phyloP scores from a whole-genome alignment of 2,888 invertebrate species.

The Synergus gifuensis region DNA sequence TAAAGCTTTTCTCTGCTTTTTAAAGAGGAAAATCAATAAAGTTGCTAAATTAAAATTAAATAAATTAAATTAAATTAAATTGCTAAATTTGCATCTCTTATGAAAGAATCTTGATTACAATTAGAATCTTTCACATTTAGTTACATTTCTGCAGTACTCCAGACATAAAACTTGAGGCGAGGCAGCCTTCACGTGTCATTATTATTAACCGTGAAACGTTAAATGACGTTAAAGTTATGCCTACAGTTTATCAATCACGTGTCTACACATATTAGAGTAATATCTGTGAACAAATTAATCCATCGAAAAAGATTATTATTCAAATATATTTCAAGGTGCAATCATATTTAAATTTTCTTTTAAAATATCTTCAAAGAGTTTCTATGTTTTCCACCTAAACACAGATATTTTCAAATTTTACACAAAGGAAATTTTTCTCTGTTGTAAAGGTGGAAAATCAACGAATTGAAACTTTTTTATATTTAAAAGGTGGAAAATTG shows the following conservation, averaged over 20 bases:
- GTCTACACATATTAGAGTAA: slow-evolving; percentile 21
- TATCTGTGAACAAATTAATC: slow-evolving; percentile 6
- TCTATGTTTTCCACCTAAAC: too few species aligned
- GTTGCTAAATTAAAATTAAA: too few species aligned
- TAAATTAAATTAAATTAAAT: background rate
- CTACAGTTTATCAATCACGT: slow-evolving; percentile 14
- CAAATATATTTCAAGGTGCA: background rate
- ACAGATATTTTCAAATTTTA: too few species aligned
- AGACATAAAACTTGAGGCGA: slow-evolving; percentile 26
- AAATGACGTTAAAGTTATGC: slow-evolving; percentile 24
- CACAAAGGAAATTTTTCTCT: too few species aligned
- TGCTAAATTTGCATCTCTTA: background rate
- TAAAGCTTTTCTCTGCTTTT: too few species aligned
- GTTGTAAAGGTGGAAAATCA: too few species aligned
- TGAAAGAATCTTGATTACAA: slow-evolving; percentile 10
- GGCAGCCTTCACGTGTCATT: slow-evolving; percentile 18
- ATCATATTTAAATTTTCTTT: background rate
- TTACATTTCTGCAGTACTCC: slow-evolving; percentile 2
- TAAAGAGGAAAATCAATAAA: too few species aligned
- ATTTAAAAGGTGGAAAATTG: too few species aligned
- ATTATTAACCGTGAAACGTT: slow-evolving; percentile 26
- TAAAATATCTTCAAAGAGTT: too few species aligned
- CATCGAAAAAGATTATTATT: background rate
- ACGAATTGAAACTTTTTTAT: too few species aligned
- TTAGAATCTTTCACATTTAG: slow-evolving; percentile 21